Percentiles rank a stretch among this genome's conserved stretches.
Conservation (phyloP, 2,888 invertebrate genomes). For the Listrodromus nycthemerus region DNA sequence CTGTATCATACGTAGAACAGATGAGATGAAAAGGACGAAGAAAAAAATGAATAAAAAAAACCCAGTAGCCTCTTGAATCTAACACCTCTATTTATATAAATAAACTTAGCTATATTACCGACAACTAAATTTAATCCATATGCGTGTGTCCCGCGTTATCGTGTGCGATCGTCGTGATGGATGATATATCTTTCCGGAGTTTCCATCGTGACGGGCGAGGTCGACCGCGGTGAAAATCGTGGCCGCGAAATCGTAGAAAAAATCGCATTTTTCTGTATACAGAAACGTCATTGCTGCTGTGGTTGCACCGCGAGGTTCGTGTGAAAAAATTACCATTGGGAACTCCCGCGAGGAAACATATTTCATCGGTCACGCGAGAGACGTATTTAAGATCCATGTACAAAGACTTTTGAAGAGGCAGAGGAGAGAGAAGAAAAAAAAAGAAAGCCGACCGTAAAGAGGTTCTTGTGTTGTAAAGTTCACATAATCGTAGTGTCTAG, state of each 20-base stretch:
- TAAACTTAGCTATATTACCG: slow-evolving; percentile 81
- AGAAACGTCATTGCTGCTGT: not conserved
- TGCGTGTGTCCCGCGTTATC: slow-evolving; percentile 80
- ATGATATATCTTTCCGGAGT: slow-evolving; percentile 69
- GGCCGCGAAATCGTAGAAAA: slow-evolving; percentile 48
- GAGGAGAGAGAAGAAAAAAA: slow-evolving; percentile 51
- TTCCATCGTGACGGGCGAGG: slow-evolving; percentile 5
- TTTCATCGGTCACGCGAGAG: slow-evolving; percentile 67
- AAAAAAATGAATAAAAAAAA: slow-evolving; percentile 65
- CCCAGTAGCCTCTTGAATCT: slow-evolving; percentile 80
- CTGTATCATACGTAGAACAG: slow-evolving; percentile 74
- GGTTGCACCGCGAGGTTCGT: not conserved
- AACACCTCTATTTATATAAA: slow-evolving; percentile 83
- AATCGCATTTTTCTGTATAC: slow-evolving; percentile 46
- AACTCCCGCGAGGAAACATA: slow-evolving; percentile 65
- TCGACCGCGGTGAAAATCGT: slow-evolving; percentile 56
- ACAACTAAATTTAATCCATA: slow-evolving; percentile 81
- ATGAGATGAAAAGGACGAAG: slow-evolving; percentile 47
- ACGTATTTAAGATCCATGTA: slow-evolving; percentile 83
- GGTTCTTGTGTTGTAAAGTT: slow-evolving; percentile 84
- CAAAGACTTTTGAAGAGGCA: slow-evolving; percentile 80
- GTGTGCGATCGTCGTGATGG: slow-evolving; percentile 72
- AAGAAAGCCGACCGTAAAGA: slow-evolving; percentile 74
- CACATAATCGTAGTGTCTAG: slow-evolving; percentile 84
- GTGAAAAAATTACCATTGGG: slow-evolving; percentile 15